Evolutionary conservation across 2,113 vertebrate genomes (phyloP).

Genomic region (Myrmophylax atrothorax): DNA sequence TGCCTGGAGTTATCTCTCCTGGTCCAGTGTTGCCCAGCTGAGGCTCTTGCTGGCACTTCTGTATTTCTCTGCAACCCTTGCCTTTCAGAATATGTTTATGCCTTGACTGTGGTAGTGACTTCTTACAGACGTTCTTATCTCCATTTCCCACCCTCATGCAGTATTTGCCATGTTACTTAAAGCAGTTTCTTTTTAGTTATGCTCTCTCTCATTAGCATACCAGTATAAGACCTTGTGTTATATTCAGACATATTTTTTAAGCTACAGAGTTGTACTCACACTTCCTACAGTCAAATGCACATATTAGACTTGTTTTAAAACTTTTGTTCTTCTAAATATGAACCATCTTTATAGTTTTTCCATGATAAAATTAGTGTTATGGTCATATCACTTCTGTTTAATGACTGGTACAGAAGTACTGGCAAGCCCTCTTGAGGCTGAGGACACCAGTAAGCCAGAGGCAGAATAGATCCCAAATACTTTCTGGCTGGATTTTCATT

Average conservation of each 20-base stretch:
- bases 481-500: neutral
- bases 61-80: constrained; percentile 22
- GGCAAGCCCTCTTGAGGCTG: neutral
- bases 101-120: neutral
- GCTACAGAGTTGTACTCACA: neutral
- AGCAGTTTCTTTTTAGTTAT: neutral
- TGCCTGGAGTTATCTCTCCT: constrained; percentile 20
- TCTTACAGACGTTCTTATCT: constrained; percentile 23
- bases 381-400: neutral
- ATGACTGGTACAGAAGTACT: neutral
- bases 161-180: neutral
- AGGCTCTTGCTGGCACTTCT: constrained; percentile 46
- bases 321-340: neutral
- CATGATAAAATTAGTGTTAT: neutral
- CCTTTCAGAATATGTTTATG: constrained; percentile 19
- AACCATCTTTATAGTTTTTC: neutral
- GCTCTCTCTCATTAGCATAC: neutral
- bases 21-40: constrained; percentile 30
- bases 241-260: neutral
- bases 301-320: neutral
- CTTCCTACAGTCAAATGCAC: neutral
- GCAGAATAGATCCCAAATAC: neutral
- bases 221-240: neutral
- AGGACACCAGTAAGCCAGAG: neutral
- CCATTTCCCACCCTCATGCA: neutral